Percentiles rank a stretch among this genome's conserved stretches.
Evolutionary conservation across 2,113 vertebrate species (phyloP).

Genomic region (Brienomyrus brachyistius): DNA sequence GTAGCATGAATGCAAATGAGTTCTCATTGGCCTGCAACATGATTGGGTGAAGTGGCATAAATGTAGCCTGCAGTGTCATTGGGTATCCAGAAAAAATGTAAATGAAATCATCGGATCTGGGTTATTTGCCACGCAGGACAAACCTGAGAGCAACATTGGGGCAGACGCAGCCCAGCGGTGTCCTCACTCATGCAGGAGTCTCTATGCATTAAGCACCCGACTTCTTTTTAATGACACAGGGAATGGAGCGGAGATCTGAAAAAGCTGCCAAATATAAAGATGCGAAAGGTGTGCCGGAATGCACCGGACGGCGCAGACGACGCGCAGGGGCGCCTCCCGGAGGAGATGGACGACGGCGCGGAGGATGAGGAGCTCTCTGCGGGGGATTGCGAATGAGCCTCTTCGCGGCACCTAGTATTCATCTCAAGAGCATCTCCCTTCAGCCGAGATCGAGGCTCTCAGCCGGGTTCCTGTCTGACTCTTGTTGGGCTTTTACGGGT

Average conservation of each 20-base stretch:
- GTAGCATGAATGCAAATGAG: neutral
- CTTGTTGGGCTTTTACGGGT: neutral
- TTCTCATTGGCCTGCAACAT: too few species aligned
- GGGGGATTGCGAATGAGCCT: neutral
- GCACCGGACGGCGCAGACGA: slow-evolving; percentile 46
- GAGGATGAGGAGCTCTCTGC: neutral
- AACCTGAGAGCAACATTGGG: neutral
- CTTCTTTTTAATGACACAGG: slow-evolving; percentile 48
- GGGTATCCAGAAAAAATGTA: neutral
- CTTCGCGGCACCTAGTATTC: neutral
- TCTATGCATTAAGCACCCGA: neutral
- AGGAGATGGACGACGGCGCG: neutral
- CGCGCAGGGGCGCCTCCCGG: slow-evolving; percentile 17
- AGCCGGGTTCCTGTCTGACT: neutral
- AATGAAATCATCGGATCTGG: neutral
- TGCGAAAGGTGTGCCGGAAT: slow-evolving; percentile 72
- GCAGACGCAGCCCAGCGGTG: neutral
- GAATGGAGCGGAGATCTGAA: slow-evolving; percentile 88
- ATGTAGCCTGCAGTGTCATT: neutral
- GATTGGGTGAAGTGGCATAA: too few species aligned
- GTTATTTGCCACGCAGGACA: neutral
- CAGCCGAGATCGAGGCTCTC: neutral
- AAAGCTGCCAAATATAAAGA: slow-evolving; percentile 90
- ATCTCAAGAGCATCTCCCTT: neutral
- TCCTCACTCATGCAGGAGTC: neutral